Evolutionary conservation across 2,888 invertebrate genomes (phyloP).

Genomic region (Megalurothrips usitatus): DNA sequence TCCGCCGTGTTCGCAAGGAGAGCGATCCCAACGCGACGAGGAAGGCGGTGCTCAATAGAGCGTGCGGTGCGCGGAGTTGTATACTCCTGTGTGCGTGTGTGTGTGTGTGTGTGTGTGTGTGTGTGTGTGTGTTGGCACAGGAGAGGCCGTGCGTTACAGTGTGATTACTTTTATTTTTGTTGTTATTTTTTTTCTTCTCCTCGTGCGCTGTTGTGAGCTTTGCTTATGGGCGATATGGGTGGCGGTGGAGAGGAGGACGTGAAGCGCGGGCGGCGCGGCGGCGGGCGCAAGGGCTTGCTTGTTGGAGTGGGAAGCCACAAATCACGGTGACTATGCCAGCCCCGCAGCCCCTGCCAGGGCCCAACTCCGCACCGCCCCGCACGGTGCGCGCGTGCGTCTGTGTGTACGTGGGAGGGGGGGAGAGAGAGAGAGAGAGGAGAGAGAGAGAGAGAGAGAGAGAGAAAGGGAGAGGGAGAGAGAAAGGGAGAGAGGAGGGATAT

Average conservation of each 20-base stretch:
- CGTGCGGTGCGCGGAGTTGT: no score
- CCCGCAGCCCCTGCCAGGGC: neutral
- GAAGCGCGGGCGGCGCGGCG: neutral
- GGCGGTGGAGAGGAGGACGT: neutral
- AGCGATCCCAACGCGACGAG: no score
- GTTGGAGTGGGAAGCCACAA: constrained; percentile 22
- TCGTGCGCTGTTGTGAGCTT: no score
- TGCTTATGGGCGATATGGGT: no score
- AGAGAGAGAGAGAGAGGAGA: neutral
- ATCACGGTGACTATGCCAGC: neutral
- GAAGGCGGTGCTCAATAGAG: no score
- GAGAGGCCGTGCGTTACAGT: constrained; percentile 12
- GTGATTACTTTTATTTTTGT: constrained; percentile 9
- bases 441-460: neutral
- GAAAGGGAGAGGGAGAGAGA: neutral
- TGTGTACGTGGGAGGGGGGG: neutral
- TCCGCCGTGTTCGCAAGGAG: no score
- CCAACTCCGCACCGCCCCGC: neutral
- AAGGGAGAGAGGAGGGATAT: neutral
- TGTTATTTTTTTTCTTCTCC: neutral
- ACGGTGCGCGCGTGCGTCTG: no score
- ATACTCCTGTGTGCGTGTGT: no score
- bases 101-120: neutral
- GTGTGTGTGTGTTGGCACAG: neutral
- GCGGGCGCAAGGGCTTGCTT: neutral